These are phyloP conservation scores for Dendrolimus punctatus DNA, from an alignment of 1,140 invertebrate genomes.

Conservation along the genomic window DNA sequence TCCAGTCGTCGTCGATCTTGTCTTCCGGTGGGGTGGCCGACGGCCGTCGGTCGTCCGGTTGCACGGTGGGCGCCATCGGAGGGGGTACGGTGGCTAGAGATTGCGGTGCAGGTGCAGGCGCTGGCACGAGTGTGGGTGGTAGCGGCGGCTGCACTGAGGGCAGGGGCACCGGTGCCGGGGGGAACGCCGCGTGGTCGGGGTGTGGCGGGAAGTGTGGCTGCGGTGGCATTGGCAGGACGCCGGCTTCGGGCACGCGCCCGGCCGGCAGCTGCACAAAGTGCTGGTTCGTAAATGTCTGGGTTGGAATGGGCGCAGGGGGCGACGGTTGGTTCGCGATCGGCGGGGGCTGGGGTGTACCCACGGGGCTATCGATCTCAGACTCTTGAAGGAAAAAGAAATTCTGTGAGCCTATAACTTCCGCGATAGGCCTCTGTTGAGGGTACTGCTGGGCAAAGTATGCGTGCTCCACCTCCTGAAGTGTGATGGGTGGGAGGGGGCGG, in stretches of 20 bases:
- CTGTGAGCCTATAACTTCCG: conserved; percentile 81
- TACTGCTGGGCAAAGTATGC: conserved; percentile 74
- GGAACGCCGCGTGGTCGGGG: conserved; percentile 34
- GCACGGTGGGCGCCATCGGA: conserved; percentile 10
- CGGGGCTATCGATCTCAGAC: conserved; percentile 82
- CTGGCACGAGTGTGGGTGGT: conserved; percentile 16
- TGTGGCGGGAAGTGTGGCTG: conserved; percentile 58
- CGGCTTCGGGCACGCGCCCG: conserved; percentile 37
- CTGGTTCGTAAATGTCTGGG: conserved; percentile 86
- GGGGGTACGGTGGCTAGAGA: conserved; percentile 16
- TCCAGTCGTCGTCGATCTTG: conserved; percentile 37
- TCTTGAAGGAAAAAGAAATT: conserved; percentile 85
- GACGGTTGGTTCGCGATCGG: conserved; percentile 66
- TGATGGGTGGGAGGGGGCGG: conserved; percentile 65
- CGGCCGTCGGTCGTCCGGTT: conserved; percentile 27
- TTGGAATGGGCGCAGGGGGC: conserved; percentile 77
- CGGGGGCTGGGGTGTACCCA: conserved; percentile 64
- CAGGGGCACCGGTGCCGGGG: conserved; percentile 23
- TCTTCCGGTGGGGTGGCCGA: conserved; percentile 27
- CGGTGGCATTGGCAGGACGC: conserved; percentile 41
- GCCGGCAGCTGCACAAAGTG: conserved; percentile 72
- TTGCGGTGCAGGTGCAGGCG: conserved; percentile 20
- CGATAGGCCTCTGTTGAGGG: conserved; percentile 76
- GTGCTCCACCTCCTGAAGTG: conserved; percentile 73
- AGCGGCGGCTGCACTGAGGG: conserved; percentile 9